Evolutionary conservation across 2,888 invertebrate species (phyloP).

Genomic region (Bellardia pandia): DNA sequence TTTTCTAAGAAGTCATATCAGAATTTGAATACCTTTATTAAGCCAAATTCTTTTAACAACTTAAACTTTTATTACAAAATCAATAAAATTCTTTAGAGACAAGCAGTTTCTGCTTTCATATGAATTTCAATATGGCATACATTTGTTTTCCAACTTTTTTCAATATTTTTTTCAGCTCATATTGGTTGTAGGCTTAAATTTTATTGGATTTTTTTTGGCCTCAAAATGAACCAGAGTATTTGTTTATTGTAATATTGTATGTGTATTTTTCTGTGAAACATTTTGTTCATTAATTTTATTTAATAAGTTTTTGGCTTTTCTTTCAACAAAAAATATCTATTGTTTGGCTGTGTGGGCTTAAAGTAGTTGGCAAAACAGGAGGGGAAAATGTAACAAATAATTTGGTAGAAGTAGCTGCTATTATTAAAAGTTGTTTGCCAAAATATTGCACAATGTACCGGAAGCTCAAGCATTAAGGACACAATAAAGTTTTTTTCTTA

Average conservation of each 20-base stretch:
- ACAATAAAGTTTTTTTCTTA: slow-evolving; percentile 70
- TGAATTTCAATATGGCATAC: slow-evolving; percentile 28
- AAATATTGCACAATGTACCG: slow-evolving; percentile 75
- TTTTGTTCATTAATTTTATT: slow-evolving; percentile 49
- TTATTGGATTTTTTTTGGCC: slow-evolving; percentile 49
- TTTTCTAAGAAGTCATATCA: neutral
- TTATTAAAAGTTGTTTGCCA: slow-evolving; percentile 73
- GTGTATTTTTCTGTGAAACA: neutral
- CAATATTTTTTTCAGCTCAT: slow-evolving; percentile 8
- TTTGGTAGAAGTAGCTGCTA: slow-evolving; percentile 62
- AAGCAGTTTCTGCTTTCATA: slow-evolving; percentile 39
- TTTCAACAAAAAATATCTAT: slow-evolving; percentile 17
- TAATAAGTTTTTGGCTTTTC: slow-evolving; percentile 57
- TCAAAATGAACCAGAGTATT: slow-evolving; percentile 36
- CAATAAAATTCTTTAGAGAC: slow-evolving; percentile 32
- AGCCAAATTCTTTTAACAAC: neutral
- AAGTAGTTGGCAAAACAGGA: neutral
- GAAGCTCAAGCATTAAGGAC: slow-evolving; percentile 75
- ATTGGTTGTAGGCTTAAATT: slow-evolving; percentile 35
- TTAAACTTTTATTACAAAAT: neutral
- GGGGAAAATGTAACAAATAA: slow-evolving; percentile 52
- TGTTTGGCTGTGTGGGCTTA: neutral
- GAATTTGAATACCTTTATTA: slow-evolving; percentile 24
- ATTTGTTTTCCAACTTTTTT: slow-evolving; percentile 43
- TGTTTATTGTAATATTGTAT: slow-evolving; percentile 1